Evolutionary conservation across 2,888 invertebrate species (phyloP), one percentile per base, ranked within the genome.

Genomic region (Acronicta aceris): DNA sequence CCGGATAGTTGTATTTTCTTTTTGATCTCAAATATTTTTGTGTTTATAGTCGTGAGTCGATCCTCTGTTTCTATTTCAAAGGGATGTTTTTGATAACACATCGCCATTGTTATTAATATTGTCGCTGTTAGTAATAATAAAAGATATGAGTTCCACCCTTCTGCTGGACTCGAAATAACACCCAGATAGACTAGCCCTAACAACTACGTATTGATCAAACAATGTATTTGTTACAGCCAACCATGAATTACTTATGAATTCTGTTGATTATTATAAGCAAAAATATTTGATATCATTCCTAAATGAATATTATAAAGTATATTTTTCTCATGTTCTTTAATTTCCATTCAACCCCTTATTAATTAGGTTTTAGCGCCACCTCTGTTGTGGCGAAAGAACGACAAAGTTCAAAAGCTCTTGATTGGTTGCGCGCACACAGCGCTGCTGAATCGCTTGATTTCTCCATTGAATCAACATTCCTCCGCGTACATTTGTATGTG

Each of bases 1-100:
- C 98, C 98, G 86, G 97, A 97, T 68, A 98, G 89, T 80, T 97
- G 96, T 86, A 98, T 97, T 90, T 97, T 97, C 92, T 98, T 98
- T 89, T 98, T 98, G 59, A 98, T 96, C 91, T 98, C 97, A 82
- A 96, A 95, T 85, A 98, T 97, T 95, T 97, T 97, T 74, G 96
- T 96, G 87, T 97, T 97, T 52, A 97, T 95, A 54, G 95, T 95
- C 21, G 95, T 95, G 42, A 96, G 87, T 46, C 93, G 95, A 64
- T 95, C 95, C 50, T 95, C 95, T 7, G 89, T 85, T 80, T 94
- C 94, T 42, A 94, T 91, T 81, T 91, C 94, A 65, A 95, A 93
- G 43, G 95, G 91, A 86, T 93, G 95, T 88, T 92, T 95, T 85
- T 90, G 92, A 84, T 93, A 95, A 85, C 93, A 94, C 58, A 76